Evolutionary conservation across 37 sponge, comb jelly and placozoan species (phyloP).

Genomic region (Corticium candelabrum): DNA sequence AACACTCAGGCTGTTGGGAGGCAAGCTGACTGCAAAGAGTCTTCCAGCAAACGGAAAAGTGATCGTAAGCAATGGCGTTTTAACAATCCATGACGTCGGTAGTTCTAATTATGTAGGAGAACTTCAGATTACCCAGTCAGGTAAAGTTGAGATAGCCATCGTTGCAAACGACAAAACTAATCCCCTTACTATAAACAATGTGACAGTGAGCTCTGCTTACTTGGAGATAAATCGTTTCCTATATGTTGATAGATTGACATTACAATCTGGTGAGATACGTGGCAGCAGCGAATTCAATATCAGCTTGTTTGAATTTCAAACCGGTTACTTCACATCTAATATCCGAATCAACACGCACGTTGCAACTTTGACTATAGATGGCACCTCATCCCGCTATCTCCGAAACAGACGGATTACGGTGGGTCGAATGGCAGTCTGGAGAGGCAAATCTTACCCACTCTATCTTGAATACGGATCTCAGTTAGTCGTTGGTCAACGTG

Average conservation of each 20-base stretch:
- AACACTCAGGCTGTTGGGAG: neutral
- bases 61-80: neutral
- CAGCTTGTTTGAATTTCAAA: neutral
- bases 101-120: neutral
- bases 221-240: neutral
- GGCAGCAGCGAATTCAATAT: neutral
- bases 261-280: neutral
- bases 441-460: neutral
- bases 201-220: neutral
- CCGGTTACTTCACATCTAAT: neutral
- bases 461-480: neutral
- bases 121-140: neutral
- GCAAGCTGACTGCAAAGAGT: neutral
- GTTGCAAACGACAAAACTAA: neutral
- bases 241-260: neutral
- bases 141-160: neutral
- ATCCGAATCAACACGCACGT: neutral
- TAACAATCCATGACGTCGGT: neutral
- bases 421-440: neutral
- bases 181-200: neutral
- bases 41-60: neutral
- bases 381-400: neutral
- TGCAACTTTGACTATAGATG: neutral
- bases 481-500: neutral
- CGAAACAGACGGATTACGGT: neutral